Evolutionary conservation across 2,888 invertebrate genomes (phyloP), one percentile per base, ranked within the genome.

Genomic region (Agrotis ipsilon): DNA sequence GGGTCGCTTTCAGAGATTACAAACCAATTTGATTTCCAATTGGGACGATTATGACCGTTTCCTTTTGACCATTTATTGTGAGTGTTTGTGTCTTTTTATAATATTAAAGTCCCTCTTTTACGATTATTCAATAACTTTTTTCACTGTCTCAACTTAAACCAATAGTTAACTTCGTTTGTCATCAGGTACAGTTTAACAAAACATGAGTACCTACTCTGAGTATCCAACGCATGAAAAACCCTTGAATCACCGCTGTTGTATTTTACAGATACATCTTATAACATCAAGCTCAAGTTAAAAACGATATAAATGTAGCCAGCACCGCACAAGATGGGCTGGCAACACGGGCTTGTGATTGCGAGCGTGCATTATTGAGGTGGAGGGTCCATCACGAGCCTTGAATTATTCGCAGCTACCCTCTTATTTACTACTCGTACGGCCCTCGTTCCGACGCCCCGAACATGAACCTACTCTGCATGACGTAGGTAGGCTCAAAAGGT

Each of bases 321-420:
- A n/a, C n/a, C n/a, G n/a, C n/a, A n/a, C n/a, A n/a, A n/a, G n/a
- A n/a, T n/a, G n/a, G n/a, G n/a, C n/a, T n/a, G n/a, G n/a, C n/a
- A n/a, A n/a, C 71, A 59, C 55, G 63, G 51, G 52, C 57, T 46
- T 66, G 69, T 74, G 83, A 76, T 74, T 69, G 81, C 70, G 74
- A 59, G 62, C 69, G 49, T 83, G 72, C 83, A 83, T 82, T 85
- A 85, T 83, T 77, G 69, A 85, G 79, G 49, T 55, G 39, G 71
- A 60, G 69, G 18, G 68, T 43, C 63, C 78, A 80, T 75, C 83
- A 77, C 66, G 83, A 80, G 68, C 63, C 61, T 64, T 83, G 81
- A 83, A 83, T 83, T 75, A 83, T 85, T 80, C 68, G 65, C 58
- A 58, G 60, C 67, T 67, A 65, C 80, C 75, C 79, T 79, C 75